phyloP scores from a whole-genome alignment of 2,113 vertebrate species.

The Gambusia holbrooki region DNA sequence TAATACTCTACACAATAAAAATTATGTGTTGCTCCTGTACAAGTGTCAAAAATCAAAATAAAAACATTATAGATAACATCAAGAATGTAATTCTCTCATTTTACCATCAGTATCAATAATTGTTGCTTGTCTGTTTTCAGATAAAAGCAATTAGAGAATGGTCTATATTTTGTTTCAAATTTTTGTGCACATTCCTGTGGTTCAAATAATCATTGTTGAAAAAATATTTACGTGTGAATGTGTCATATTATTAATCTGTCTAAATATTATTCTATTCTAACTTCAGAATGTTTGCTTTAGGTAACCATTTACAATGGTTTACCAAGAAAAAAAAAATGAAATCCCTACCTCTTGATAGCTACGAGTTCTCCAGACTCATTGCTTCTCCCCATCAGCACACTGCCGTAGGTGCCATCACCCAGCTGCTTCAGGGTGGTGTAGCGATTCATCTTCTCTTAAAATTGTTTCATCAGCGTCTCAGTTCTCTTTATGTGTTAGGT shows the following conservation, averaged over 20 bases:
- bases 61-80: background rate
- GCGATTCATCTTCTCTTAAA: constrained; percentile 88
- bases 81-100: background rate
- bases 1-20: too few species aligned
- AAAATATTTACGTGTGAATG: background rate
- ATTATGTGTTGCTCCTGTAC: too few species aligned
- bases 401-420: constrained; percentile 96
- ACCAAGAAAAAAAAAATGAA: background rate
- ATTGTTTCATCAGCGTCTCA: constrained; percentile 43
- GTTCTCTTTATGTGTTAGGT: constrained; percentile 14
- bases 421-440: constrained; percentile 94
- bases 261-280: background rate
- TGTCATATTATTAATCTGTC: background rate
- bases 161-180: background rate
- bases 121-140: too few species aligned
- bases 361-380: constrained; percentile 96
- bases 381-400: constrained; percentile 94
- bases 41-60: background rate
- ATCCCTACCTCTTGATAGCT: constrained; percentile 92
- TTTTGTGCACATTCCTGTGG: background rate
- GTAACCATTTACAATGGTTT: too few species aligned
- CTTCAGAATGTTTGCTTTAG: too few species aligned
- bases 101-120: background rate
- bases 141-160: background rate
- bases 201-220: background rate